phyloP scores from a whole-genome alignment of 2,888 invertebrate genomes.

The Tiphia femorata region DNA sequence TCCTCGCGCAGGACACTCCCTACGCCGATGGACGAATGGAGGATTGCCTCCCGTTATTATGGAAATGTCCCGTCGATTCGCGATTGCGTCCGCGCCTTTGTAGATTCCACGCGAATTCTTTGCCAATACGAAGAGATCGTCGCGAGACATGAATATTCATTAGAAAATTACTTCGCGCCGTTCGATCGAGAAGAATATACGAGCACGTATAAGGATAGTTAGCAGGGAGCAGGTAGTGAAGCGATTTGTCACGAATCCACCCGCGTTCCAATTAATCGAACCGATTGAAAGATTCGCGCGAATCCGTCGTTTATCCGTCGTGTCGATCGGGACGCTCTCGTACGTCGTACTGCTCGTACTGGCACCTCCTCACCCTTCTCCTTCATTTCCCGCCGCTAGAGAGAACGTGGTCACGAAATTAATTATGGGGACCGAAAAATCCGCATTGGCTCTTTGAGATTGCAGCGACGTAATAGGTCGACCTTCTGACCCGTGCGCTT shows the following conservation, averaged over 20 bases:
- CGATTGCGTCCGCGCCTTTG: slow-evolving; percentile 11
- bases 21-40: slow-evolving; percentile 43
- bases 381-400: no score
- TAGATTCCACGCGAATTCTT: slow-evolving; percentile 28
- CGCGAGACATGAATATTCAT: no score
- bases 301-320: background rate
- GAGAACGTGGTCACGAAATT: background rate
- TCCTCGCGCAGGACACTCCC: slow-evolving; percentile 48
- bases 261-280: no score
- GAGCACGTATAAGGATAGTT: no score
- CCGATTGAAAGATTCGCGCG: no score
- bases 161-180: no score
- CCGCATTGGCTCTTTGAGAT: background rate
- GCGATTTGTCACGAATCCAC: no score
- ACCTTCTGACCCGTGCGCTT: slow-evolving; percentile 1
- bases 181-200: no score
- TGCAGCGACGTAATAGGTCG: slow-evolving; percentile 24
- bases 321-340: background rate
- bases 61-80: slow-evolving; percentile 23
- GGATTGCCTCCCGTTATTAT: slow-evolving; percentile 47
- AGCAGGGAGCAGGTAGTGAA: no score
- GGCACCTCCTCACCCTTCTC: no score
- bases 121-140: no score
- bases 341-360: background rate
- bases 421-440: background rate